These are phyloP conservation scores for Drosophila flavopinicola DNA, from an alignment of 2,888 invertebrate genomes.

Conservation along the genomic window DNA sequence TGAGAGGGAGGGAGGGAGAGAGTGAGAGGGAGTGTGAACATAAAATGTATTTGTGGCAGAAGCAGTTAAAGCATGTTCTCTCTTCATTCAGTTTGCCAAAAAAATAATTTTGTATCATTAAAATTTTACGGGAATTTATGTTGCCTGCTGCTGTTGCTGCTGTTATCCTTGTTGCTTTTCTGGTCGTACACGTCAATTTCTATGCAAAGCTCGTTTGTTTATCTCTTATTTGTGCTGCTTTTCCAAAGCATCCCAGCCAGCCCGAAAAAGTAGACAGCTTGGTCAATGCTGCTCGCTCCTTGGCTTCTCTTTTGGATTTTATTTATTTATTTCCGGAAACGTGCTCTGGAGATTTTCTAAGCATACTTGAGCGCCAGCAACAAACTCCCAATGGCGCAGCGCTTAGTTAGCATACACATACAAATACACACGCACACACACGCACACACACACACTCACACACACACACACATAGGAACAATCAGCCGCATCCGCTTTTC, in stretches of 20 bases:
- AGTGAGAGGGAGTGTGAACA: neutral
- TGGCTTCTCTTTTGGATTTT: conserved; percentile 61
- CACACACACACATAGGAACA: conserved; percentile 37
- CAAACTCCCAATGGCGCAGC: conserved; percentile 31
- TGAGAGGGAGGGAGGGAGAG: neutral
- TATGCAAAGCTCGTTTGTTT: conserved; percentile 62
- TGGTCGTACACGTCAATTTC: conserved; percentile 58
- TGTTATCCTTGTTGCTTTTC: neutral
- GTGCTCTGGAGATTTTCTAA: conserved; percentile 71
- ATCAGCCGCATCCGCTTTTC: conserved; percentile 54
- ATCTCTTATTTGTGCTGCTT: conserved; percentile 31
- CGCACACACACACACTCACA: neutral
- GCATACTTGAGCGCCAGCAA: conserved; percentile 45
- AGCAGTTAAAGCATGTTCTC: conserved; percentile 27
- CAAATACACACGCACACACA: conserved; percentile 1
- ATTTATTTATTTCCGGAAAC: conserved; percentile 80
- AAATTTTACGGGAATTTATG: conserved; percentile 68
- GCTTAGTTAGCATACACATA: conserved; percentile 58
- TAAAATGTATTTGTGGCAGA: conserved; percentile 45
- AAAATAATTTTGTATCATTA: conserved; percentile 70
- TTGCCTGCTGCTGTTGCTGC: conserved; percentile 28
- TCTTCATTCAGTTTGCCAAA: conserved; percentile 37
- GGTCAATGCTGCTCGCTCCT: conserved; percentile 5
- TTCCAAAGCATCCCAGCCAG: neutral
- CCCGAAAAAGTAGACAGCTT: conserved; percentile 30